Percentiles rank a stretch among this genome's conserved stretches.
Conservation (phyloP, 2,797 vertebrate genomes). For the Erethizon dorsatum region DNA sequence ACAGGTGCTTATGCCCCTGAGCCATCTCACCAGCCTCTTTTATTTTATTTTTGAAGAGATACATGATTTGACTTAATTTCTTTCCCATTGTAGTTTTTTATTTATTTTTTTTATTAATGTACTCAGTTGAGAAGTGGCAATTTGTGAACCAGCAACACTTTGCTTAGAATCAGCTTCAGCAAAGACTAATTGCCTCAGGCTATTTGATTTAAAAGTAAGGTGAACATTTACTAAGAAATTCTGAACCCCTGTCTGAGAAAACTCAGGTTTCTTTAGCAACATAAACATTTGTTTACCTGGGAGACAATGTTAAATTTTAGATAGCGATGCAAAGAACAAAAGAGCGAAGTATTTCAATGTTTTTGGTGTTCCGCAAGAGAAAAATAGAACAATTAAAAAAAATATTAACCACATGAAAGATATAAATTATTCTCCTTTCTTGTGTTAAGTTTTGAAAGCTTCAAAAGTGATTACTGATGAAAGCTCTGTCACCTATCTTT, state of each 20-base stretch:
- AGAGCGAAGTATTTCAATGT: background rate
- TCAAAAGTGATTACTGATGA: conserved; percentile 58
- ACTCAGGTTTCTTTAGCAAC: conserved; percentile 25
- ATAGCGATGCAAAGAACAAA: conserved; percentile 59
- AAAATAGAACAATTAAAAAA: conserved; percentile 64
- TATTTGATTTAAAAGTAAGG: conserved; percentile 27
- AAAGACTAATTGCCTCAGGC: background rate
- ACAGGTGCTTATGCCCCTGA: too few species aligned
- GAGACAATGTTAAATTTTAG: conserved; percentile 19
- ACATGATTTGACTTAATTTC: background rate
- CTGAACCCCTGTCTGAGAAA: background rate
- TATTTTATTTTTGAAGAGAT: background rate
- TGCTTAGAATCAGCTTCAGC: background rate
- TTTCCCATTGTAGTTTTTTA: background rate
- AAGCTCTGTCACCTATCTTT: conserved; percentile 44
- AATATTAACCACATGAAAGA: conserved; percentile 48
- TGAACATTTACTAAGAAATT: background rate
- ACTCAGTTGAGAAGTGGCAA: background rate
- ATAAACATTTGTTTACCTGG: background rate
- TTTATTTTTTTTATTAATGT: background rate
- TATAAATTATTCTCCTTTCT: conserved; percentile 64
- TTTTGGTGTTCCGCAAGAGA: background rate
- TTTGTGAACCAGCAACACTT: background rate
- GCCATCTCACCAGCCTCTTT: too few species aligned
- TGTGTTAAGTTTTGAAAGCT: conserved; percentile 41